phyloP scores from a whole-genome alignment of 2,797 vertebrate genomes.

The Heteromormyrus szaboi region DNA sequence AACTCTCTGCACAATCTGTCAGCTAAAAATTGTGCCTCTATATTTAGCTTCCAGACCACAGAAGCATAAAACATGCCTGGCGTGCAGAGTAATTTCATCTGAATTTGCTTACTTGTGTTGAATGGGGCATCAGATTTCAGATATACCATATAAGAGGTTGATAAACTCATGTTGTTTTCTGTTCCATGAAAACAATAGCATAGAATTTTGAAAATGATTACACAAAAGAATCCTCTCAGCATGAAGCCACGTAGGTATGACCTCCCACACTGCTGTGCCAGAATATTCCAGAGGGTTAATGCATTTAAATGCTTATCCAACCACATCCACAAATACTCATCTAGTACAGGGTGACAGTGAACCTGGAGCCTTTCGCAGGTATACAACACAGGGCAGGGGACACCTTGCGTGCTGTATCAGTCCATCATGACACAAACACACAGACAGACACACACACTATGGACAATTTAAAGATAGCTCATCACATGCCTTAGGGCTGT shows the following conservation, averaged over 20 bases:
- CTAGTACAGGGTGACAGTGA: not conserved
- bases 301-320: not conserved
- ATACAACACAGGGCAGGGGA: not conserved
- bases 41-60: not conserved
- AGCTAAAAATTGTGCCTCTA: not conserved
- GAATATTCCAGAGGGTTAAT: not conserved
- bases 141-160: not conserved
- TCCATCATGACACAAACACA: not conserved
- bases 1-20: not conserved
- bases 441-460: not conserved
- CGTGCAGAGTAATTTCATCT: not conserved
- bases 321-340: not conserved
- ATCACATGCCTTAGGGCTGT: not conserved
- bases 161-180: not conserved
- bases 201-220: not conserved
- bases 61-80: not conserved
- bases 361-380: not conserved
- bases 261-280: not conserved
- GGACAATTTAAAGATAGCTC: not conserved
- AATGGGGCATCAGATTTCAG: not conserved
- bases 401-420: not conserved
- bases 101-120: not conserved
- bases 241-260: not conserved
- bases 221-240: not conserved
- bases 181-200: not conserved